Evolutionary conservation across 2,797 vertebrate species (phyloP).

Genomic region (Sphaeramia orbicularis): DNA sequence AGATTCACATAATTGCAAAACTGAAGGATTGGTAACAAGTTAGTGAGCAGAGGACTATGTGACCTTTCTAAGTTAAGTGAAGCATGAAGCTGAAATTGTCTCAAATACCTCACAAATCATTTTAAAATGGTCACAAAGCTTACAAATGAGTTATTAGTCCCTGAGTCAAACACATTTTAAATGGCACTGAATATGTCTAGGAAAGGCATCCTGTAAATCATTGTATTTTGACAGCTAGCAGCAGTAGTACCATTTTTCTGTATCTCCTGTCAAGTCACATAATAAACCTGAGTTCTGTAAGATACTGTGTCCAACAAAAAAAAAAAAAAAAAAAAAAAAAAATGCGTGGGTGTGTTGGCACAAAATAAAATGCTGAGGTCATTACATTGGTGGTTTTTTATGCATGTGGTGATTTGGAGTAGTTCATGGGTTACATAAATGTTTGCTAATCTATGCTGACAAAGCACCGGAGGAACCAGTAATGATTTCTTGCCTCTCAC

Average conservation of each 20-base stretch:
- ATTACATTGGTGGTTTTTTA: conserved; percentile 25
- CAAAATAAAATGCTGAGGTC: conserved; percentile 17
- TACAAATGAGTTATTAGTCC: neutral
- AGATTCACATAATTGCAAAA: neutral
- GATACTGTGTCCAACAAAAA: neutral
- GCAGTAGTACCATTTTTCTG: neutral
- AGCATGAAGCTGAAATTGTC: neutral
- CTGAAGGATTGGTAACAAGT: neutral
- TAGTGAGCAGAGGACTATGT: neutral
- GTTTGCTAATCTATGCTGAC: conserved; percentile 53
- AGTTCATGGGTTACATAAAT: conserved; percentile 38
- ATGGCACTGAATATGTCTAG: neutral
- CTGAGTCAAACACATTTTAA: neutral
- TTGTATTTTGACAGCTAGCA: neutral
- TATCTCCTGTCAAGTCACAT: neutral
- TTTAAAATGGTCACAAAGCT: neutral
- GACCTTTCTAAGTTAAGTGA: neutral
- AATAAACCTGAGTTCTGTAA: conserved; percentile 2
- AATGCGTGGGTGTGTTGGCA: conserved; percentile 13
- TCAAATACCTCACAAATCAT: neutral
- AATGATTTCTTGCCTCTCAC: conserved; percentile 6
- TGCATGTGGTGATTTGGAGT: conserved; percentile 49
- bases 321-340: too few species aligned
- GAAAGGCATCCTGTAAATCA: neutral
- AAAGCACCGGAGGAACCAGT: conserved; percentile 31